phyloP scores from a whole-genome alignment of 2,888 invertebrate genomes.

The Venusia cambrica region DNA sequence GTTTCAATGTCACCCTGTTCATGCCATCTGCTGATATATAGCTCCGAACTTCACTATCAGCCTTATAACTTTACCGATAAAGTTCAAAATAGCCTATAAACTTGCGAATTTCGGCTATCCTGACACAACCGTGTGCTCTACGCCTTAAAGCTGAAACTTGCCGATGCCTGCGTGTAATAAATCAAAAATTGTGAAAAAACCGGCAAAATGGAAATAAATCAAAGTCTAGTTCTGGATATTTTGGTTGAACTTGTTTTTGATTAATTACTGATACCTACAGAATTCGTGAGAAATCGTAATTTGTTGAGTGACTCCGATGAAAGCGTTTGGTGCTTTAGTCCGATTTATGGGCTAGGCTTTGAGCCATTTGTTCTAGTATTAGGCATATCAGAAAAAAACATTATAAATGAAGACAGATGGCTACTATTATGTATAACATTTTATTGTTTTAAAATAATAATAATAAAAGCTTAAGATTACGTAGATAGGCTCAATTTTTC shows the following conservation, averaged over 20 bases:
- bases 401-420: too few species aligned
- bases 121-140: constrained; percentile 1
- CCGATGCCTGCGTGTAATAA: constrained; percentile 19
- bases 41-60: constrained; percentile 5
- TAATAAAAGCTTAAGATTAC: too few species aligned
- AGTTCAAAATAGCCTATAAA: constrained; percentile 4
- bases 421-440: too few species aligned
- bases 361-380: too few species aligned
- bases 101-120: not conserved
- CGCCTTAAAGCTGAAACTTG: constrained; percentile 1
- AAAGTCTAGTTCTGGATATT: constrained; percentile 14
- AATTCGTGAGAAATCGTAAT: constrained; percentile 16
- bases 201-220: constrained; percentile 19
- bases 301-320: constrained; percentile 8
- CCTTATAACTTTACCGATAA: not conserved
- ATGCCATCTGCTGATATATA: constrained; percentile 17
- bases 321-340: not conserved
- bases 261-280: constrained; percentile 15
- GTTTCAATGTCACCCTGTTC: constrained; percentile 18
- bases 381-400: too few species aligned
- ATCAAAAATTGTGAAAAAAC: constrained; percentile 25
- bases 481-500: too few species aligned
- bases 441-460: too few species aligned
- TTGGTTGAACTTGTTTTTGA: constrained; percentile 15
- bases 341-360: constrained; percentile 1